Evolutionary conservation across 2,113 vertebrate genomes (phyloP), one percentile per base, ranked within the genome.

Genomic region (Chloebia gouldiae): DNA sequence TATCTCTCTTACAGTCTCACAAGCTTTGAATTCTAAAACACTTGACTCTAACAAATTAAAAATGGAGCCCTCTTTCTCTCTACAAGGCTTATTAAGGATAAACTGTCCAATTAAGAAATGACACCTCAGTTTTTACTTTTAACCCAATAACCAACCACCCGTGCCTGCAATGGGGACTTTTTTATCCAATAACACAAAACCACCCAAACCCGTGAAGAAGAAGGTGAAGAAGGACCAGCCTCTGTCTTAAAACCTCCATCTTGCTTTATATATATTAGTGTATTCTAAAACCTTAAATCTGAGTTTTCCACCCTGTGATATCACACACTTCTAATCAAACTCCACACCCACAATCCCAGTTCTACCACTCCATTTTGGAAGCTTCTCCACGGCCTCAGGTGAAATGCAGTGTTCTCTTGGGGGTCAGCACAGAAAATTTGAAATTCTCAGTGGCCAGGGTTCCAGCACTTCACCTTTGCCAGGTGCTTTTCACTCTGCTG

Each of bases 401-500:
- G 2, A 59, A 37, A 37, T 37, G 57, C n/a, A 60, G 57, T 37
- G 57, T 37, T 37, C 35, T 37, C 35, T 6, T 60, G 23, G 35
- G 57, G 35, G 24, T 37, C 57, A 60, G 15, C 57, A 25, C 57
- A 37, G 57, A 37, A 37, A 60, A 1, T 18, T 35, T 37, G 24
- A 60, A 60, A 60, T 60, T 37, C 23, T 37, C 35, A 37, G 7
- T 27, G 10, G 17, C 24, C 57, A 37, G 35, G 24, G 57, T 1
- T 60, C 24, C 35, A 27, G 12, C 35, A 16, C 22, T 8, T 79
- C 15, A 13, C 7, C 13, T 79, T 19, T 64, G 27, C 44, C 17
- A 15, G 0, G 0, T 18, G 39, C 11, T 64, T 85, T 63, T 50
- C 53, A 13, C 23, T 13, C 30, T 39, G 68, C 33, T 3, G 3